A percentile compares a stretch with the other conserved stretches of the same genome.
These are phyloP conservation scores for Tenthredo distinguenda DNA, from an alignment of 2,888 invertebrate species.

Conservation along the genomic window DNA sequence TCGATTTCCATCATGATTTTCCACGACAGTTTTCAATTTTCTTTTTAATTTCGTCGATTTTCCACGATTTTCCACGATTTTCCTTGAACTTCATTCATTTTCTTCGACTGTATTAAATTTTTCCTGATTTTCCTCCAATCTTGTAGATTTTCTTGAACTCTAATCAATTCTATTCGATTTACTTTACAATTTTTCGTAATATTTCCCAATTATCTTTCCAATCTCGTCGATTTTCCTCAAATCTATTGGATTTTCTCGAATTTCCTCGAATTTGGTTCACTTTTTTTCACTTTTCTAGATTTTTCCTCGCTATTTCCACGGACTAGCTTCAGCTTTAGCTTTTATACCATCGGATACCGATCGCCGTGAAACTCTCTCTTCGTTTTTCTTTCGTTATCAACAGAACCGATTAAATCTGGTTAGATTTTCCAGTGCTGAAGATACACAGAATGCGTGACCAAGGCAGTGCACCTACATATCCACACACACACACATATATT, in stretches of 20 bases:
- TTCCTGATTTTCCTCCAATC: background rate
- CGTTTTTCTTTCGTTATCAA: background rate
- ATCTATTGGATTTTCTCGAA: background rate
- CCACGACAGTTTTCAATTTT: background rate
- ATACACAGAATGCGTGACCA: background rate
- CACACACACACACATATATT: background rate
- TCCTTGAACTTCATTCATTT: background rate
- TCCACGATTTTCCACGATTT: background rate
- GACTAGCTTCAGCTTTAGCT: background rate
- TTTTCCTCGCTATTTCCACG: background rate
- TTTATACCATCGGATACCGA: background rate
- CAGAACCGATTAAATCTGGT: background rate
- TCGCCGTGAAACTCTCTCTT: background rate
- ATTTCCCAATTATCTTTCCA: background rate
- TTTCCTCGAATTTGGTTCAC: background rate
- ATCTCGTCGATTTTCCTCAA: background rate
- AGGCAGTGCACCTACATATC: background rate
- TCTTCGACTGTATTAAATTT: background rate
- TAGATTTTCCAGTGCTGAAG: background rate
- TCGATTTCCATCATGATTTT: background rate
- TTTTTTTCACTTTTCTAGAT: background rate
- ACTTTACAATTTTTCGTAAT: background rate
- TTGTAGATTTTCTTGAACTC: background rate
- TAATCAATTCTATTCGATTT: background rate
- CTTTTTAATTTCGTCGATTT: background rate